These are phyloP conservation scores for Ormyrus pomaceus DNA, from an alignment of 2,888 invertebrate genomes.

Conservation along the genomic window DNA sequence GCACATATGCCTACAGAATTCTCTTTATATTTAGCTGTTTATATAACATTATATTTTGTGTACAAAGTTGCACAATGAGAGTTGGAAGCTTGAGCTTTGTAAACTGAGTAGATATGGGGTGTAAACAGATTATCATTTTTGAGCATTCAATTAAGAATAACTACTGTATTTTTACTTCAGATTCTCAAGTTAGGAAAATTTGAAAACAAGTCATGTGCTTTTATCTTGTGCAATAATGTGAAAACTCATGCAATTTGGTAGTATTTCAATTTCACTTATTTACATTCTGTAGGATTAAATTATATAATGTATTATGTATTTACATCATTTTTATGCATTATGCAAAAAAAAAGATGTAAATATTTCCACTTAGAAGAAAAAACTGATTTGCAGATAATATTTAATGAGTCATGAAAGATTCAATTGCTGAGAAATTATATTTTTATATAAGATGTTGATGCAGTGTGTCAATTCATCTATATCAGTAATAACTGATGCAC, in stretches of 20 bases:
- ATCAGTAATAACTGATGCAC: neutral
- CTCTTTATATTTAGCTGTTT: neutral
- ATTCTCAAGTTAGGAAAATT: neutral
- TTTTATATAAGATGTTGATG: slow-evolving; percentile 40
- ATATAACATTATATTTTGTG: slow-evolving; percentile 10
- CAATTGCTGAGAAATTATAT: slow-evolving; percentile 9
- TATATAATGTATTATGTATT: slow-evolving; percentile 21
- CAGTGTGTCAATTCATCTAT: slow-evolving; percentile 4
- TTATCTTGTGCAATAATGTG: slow-evolving; percentile 45
- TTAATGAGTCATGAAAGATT: neutral
- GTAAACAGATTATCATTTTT: too few species aligned
- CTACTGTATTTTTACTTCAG: too few species aligned
- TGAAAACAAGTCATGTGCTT: slow-evolving; percentile 26
- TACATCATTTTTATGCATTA: neutral
- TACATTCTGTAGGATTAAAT: slow-evolving; percentile 15
- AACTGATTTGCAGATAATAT: neutral
- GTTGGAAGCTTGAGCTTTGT: too few species aligned
- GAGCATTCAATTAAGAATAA: too few species aligned
- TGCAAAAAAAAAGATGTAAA: too few species aligned
- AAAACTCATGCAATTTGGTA: slow-evolving; percentile 28
- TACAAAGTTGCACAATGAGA: neutral
- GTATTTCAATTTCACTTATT: neutral
- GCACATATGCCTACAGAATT: too few species aligned
- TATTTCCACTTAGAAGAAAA: neutral
- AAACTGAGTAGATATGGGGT: too few species aligned